Conservation (phyloP, 2,888 invertebrate species). For the Xestia rhomboidea region DNA sequence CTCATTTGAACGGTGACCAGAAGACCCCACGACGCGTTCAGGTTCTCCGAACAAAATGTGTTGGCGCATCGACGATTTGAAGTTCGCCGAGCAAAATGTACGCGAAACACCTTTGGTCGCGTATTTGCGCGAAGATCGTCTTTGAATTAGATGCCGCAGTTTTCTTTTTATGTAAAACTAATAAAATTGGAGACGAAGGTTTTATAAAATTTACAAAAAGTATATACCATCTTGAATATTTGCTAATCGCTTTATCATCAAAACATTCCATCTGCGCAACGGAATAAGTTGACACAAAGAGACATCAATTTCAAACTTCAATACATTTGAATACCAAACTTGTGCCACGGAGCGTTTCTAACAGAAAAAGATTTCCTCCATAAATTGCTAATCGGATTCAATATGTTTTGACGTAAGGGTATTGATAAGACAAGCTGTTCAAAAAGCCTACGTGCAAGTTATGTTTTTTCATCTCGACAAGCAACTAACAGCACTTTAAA, state of each 20-base stretch:
- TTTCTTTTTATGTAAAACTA: neutral
- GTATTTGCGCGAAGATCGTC: neutral
- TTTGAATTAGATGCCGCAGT: neutral
- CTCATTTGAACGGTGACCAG: too few relatives aligned
- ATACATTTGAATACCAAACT: slow-evolving; percentile 58
- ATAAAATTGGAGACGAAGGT: neutral
- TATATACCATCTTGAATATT: neutral
- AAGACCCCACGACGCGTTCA: neutral
- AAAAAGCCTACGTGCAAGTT: neutral
- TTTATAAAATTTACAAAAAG: neutral
- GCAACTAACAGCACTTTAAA: neutral
- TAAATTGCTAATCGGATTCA: slow-evolving; percentile 63
- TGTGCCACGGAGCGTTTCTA: slow-evolving; percentile 17
- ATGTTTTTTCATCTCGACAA: neutral
- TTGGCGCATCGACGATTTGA: too few relatives aligned
- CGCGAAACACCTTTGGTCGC: neutral
- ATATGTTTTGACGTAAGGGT: slow-evolving; percentile 31
- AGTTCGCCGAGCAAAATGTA: neutral
- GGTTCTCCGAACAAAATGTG: neutral
- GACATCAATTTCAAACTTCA: slow-evolving; percentile 48
- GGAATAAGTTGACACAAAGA: slow-evolving; percentile 16
- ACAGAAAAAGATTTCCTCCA: slow-evolving; percentile 52
- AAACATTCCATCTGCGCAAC: neutral
- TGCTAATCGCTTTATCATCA: neutral
- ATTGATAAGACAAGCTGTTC: slow-evolving; percentile 19